Percentiles rank a stretch among this genome's conserved stretches.
Evolutionary conservation across 2,888 invertebrate species (phyloP).

Genomic region (Hypolimnas misippus): DNA sequence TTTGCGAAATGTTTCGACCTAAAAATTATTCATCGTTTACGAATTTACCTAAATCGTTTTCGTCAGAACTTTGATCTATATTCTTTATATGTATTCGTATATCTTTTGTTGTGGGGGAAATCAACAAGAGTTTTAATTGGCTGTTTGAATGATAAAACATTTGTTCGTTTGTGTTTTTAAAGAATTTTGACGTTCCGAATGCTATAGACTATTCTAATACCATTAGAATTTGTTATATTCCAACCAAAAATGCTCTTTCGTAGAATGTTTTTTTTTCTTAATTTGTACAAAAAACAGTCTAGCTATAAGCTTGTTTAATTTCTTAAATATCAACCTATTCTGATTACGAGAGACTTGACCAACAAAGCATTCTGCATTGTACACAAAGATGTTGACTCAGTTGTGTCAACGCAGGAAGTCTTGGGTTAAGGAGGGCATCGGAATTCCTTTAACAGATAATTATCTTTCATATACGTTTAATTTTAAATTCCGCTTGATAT

Average conservation of each 20-base stretch:
- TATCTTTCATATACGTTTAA: constrained; percentile 5
- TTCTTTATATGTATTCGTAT: too few relatives aligned
- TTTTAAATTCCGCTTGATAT: neutral
- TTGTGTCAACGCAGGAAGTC: constrained; percentile 35
- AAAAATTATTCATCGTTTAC: constrained; percentile 13
- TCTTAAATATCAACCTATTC: constrained; percentile 6
- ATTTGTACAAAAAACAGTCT: neutral
- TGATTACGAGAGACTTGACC: constrained; percentile 2
- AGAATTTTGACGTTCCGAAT: too few relatives aligned
- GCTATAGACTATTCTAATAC: too few relatives aligned
- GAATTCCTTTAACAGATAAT: constrained; percentile 25
- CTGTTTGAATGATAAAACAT: too few relatives aligned
- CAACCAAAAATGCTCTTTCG: too few relatives aligned
- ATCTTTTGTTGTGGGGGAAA: too few relatives aligned
- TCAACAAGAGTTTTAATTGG: too few relatives aligned
- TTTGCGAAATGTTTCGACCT: constrained; percentile 21
- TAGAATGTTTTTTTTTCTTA: too few relatives aligned
- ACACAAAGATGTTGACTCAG: constrained; percentile 31
- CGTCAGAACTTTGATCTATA: neutral
- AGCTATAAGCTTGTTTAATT: neutral
- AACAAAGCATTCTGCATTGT: constrained; percentile 18
- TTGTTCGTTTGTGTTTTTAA: too few relatives aligned
- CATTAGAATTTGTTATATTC: too few relatives aligned
- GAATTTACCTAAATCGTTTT: neutral
- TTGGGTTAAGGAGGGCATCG: constrained; percentile 18